These are phyloP conservation scores for Platycnemis pennipes DNA, from an alignment of 2,888 invertebrate genomes.

Conservation along the genomic window DNA sequence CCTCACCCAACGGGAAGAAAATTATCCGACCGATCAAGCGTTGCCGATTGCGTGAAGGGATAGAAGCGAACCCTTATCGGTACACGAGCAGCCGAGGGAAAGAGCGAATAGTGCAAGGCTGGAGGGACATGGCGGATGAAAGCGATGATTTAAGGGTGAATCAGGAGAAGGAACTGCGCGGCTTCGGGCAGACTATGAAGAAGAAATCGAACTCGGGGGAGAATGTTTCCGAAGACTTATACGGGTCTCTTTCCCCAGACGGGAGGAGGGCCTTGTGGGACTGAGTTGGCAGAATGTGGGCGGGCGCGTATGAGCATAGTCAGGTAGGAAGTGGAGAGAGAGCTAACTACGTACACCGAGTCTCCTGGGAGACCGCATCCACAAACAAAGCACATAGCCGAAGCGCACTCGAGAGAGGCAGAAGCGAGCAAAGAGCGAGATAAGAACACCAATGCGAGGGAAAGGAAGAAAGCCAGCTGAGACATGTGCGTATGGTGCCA, in stretches of 20 bases:
- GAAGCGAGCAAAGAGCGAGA: background rate
- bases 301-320: background rate
- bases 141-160: background rate
- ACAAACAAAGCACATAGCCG: conserved; percentile 20
- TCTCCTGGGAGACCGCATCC: conserved; percentile 49
- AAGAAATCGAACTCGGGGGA: background rate
- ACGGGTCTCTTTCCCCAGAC: background rate
- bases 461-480: conserved; percentile 23
- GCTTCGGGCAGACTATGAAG: background rate
- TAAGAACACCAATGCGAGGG: background rate
- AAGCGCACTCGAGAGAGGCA: background rate
- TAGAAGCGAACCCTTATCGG: background rate
- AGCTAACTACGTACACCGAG: conserved; percentile 42
- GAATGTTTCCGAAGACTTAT: background rate
- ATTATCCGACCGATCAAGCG: background rate
- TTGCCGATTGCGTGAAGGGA: background rate
- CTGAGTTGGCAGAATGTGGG: background rate
- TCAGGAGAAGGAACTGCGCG: background rate
- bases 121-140: background rate
- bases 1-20: background rate
- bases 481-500: conserved; percentile 50
- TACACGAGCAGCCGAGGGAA: background rate
- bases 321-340: background rate
- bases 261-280: background rate
- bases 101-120: background rate